Evolutionary conservation across 1,140 invertebrate genomes (phyloP), one percentile per base, ranked within the genome.

Genomic region (Diorhabda sublineata): DNA sequence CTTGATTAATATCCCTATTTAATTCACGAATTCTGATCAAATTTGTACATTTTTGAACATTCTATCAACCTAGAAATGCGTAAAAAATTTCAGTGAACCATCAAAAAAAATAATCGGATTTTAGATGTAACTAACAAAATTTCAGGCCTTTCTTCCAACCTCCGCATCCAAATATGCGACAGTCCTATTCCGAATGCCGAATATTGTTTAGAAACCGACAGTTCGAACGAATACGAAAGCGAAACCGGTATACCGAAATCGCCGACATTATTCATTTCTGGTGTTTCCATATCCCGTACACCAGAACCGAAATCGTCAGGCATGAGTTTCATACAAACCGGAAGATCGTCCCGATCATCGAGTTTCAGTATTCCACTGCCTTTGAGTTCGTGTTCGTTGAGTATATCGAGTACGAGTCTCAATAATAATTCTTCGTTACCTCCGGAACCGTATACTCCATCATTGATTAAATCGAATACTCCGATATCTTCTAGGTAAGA

Each of bases 171-270:
- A 70, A 80, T 81, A 9, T 78, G 78, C 63, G 69, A 75, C 45
- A 75, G 73, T 70, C 73, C 71, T 45, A 64, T 70, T 11, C 61
- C 61, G 57, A 64, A 67, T 47, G 74, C 70, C 58, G 71, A 67
- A 45, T 72, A 71, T 47, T 58, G 73, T 26, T 71, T 84, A 58
- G 84, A 84, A 74, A 84, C 83, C 3, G 83, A 85, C 69, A 85
- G 84, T 74, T 84, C 83, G 4, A 85, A 85, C 64, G 85, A 87
- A 67, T 85, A 84, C 73, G 85, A 85, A 77, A 85, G 84, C 41
- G 85, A 87, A 75, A 85, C 85, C 11, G 85, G 85, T 2, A 86
- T 87, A 58, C 85, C 85, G 5, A 86, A 85, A 75, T 87, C 85
- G 3, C 86, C 86, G 4, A 87, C 85, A 0, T 76, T 87, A 8